Evolutionary conservation across 1,140 invertebrate genomes (phyloP).

Genomic region (Leptopilina clavipes): DNA sequence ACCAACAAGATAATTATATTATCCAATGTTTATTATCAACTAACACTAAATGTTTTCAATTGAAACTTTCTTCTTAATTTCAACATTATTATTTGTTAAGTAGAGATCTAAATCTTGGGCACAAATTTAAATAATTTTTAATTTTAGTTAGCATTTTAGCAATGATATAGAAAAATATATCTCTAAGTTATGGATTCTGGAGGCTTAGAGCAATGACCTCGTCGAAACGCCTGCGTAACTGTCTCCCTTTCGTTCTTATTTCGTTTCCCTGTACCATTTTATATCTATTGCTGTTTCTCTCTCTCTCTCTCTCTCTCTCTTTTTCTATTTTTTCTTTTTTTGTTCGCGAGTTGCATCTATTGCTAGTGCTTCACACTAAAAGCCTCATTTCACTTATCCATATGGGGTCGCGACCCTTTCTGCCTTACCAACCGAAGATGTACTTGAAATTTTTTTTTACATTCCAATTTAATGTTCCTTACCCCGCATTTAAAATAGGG

Average conservation of each 20-base stretch:
- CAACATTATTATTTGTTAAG: too few relatives aligned
- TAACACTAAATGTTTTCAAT: too few relatives aligned
- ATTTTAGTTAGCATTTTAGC: too few relatives aligned
- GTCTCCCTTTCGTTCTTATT: slow-evolving; percentile 34
- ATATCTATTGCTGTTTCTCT: slow-evolving; percentile 32
- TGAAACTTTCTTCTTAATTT: too few relatives aligned
- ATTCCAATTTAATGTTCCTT: too few relatives aligned
- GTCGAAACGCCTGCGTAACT: slow-evolving; percentile 50
- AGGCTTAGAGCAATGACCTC: slow-evolving; percentile 57
- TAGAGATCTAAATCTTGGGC: too few relatives aligned
- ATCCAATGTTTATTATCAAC: too few relatives aligned
- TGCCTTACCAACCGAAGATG: slow-evolving; percentile 25
- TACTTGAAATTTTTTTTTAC: not conserved
- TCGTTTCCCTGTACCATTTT: slow-evolving; percentile 31
- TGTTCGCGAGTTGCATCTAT: slow-evolving; percentile 3
- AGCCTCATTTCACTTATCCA: slow-evolving; percentile 5
- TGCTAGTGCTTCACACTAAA: not conserved
- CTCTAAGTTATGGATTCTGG: slow-evolving; percentile 33
- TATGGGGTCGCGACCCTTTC: not conserved
- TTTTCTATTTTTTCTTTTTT: slow-evolving; percentile 15
- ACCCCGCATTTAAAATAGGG: too few relatives aligned
- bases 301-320: slow-evolving; percentile 32
- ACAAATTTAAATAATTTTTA: too few relatives aligned
- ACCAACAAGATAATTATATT: too few relatives aligned
- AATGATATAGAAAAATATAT: not conserved